Base-by-base conservation (phyloP, 1,140 invertebrate genomes). In the Drosophila truncata region DNA sequence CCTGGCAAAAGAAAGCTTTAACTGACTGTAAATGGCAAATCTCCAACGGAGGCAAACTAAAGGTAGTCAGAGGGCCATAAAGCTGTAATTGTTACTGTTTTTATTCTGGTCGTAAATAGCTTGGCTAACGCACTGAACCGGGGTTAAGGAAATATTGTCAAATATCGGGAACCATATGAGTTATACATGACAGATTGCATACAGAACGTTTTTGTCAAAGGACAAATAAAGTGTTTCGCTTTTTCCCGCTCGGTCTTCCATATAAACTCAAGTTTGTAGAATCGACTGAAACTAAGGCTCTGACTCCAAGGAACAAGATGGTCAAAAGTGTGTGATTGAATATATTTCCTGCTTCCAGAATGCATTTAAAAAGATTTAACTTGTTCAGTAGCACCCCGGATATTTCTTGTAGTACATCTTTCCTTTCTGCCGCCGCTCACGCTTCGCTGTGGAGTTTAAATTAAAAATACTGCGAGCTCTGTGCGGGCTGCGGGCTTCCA, bases 371-470 rank as follows among this genome's bases (percentile, higher is more conserved):
- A 50, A 23, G 33, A 42, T 35, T 25, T 35, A 7, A 4, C 52
- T 31, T 37, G 10, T 39, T 23, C 66, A 14, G 33, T 29, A 31
- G 10, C 46, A 13, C 25, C 42, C 41, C 35, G 16, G 52, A 23
- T 37, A 25, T 46, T 41, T 35, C 42, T 70, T 39, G 33, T 59
- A 23, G 33, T 35, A 35, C 37, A 33, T 60, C 42, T 42, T 66
- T 58, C 54, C 76, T 54, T 52, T 37, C 49, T 46, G 46, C 16
- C 35, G 18, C 33, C 52, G 71, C 72, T 77, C 84, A 80, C 72
- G 76, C 83, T 80, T 70, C 67, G 65, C 64, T 87, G 80, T 84
- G 83, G 84, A 83, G 80, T 87, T 84, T 87, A 87, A 88, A 87
- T 87, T 87, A 87, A 87, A 87, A 87, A 87, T 67, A 78, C 84